Evolutionary conservation across 2,888 invertebrate species (phyloP).

Genomic region (Agriopis leucophaearia): DNA sequence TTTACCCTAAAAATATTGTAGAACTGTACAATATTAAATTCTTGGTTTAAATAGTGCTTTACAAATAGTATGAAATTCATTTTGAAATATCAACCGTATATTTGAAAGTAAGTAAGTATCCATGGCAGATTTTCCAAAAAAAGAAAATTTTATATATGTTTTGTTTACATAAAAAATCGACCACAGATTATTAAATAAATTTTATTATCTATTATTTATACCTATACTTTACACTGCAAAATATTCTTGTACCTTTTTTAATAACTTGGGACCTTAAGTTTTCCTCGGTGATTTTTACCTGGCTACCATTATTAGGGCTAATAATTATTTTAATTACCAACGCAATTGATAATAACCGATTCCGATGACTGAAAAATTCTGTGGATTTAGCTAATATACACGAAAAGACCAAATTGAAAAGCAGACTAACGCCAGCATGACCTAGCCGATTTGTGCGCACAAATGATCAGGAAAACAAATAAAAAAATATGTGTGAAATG

Average conservation of each 20-base stretch:
- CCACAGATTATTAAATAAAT: too few species aligned
- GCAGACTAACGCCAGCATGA: too few species aligned
- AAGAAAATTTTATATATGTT: too few species aligned
- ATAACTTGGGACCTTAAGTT: too few species aligned
- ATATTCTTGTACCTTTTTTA: neutral
- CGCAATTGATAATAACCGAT: neutral
- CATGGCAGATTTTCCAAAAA: neutral
- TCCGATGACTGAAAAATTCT: neutral
- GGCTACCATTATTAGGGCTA: neutral
- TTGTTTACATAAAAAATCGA: too few species aligned
- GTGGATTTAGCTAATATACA: neutral
- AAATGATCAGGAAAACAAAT: too few species aligned
- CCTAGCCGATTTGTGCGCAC: too few species aligned
- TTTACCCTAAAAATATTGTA: conserved; percentile 4
- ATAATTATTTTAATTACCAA: neutral
- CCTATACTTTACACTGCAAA: neutral
- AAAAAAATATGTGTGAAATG: too few species aligned
- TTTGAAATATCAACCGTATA: neutral
- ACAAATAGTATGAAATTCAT: neutral
- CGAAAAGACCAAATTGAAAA: too few species aligned
- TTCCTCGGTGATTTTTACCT: too few species aligned
- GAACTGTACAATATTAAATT: conserved; percentile 15
- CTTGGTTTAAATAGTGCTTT: neutral
- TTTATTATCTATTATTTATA: too few species aligned
- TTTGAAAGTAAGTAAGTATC: neutral